These are phyloP conservation scores for Tetragonisca angustula DNA, from an alignment of 2,888 invertebrate genomes.

Conservation along the genomic window DNA sequence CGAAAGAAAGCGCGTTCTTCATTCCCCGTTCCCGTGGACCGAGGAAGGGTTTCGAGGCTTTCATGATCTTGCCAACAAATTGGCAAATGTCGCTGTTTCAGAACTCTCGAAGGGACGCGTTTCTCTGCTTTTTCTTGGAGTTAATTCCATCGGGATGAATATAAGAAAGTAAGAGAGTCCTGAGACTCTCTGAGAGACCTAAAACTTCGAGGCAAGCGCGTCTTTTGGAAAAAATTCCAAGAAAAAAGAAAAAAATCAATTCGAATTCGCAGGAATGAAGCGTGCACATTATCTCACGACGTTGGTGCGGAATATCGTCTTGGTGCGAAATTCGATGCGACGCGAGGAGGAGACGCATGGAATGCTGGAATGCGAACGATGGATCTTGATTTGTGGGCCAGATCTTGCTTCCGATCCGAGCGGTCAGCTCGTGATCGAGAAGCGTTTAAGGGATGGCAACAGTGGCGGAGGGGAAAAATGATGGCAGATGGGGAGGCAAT, in stretches of 20 bases:
- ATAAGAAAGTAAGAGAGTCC: too few species aligned
- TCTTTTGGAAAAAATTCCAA: constrained; percentile 2
- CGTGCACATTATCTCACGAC: constrained; percentile 28
- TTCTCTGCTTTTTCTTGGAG: too few species aligned
- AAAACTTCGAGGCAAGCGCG: not conserved
- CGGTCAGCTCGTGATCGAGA: constrained; percentile 34
- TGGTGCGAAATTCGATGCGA: constrained; percentile 47
- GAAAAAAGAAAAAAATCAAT: not conserved
- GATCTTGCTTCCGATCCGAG: constrained; percentile 38
- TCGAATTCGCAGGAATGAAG: constrained; percentile 8
- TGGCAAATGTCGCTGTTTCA: too few species aligned
- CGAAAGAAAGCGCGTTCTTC: too few species aligned
- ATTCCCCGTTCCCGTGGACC: too few species aligned
- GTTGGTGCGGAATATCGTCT: constrained; percentile 21
- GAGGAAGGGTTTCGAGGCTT: too few species aligned
- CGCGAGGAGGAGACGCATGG: constrained; percentile 24
- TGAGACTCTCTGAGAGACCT: too few species aligned
- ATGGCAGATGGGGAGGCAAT: constrained; percentile 76
- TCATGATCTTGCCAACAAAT: too few species aligned
- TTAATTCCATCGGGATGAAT: too few species aligned
- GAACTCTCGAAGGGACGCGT: too few species aligned
- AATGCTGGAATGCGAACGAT: constrained; percentile 55
- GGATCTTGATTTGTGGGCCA: constrained; percentile 35
- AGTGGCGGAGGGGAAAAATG: constrained; percentile 55
- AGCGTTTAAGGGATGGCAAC: constrained; percentile 32